phyloP scores from a whole-genome alignment of 2,113 vertebrate genomes.

The Anser cygnoides region DNA sequence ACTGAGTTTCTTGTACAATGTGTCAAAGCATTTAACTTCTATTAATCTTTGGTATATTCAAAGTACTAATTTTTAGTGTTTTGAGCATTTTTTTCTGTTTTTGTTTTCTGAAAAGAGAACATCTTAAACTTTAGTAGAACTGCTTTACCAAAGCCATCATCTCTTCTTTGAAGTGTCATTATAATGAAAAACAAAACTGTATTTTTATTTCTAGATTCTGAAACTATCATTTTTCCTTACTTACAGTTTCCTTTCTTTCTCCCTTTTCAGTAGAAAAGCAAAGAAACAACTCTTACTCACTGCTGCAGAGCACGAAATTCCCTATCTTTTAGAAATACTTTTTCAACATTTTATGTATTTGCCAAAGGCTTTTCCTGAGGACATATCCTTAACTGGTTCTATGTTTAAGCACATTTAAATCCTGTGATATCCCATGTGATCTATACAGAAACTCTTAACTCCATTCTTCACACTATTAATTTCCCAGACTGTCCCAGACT shows the following conservation, averaged over 20 bases:
- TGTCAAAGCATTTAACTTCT: background rate
- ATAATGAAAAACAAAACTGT: background rate
- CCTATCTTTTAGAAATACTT: background rate
- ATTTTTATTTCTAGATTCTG: background rate
- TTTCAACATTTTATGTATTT: background rate
- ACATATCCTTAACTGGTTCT: background rate
- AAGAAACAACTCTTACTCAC: background rate
- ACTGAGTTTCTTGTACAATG: background rate
- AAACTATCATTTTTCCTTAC: background rate
- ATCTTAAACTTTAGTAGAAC: background rate
- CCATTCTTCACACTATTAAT: background rate
- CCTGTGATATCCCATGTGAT: background rate
- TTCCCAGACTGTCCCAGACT: background rate
- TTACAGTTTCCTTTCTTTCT: background rate
- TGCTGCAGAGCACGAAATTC: background rate
- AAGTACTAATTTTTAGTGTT: background rate
- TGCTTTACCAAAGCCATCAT: background rate
- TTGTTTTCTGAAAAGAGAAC: background rate
- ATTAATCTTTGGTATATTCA: background rate
- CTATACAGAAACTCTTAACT: background rate
- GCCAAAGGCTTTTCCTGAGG: slow-evolving; percentile 16
- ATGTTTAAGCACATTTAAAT: background rate
- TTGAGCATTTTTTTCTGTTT: background rate
- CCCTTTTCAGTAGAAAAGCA: background rate
- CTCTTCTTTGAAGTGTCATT: background rate